Evolutionary conservation across 2,797 vertebrate genomes (phyloP).

Genomic region (Pristis pectinata): DNA sequence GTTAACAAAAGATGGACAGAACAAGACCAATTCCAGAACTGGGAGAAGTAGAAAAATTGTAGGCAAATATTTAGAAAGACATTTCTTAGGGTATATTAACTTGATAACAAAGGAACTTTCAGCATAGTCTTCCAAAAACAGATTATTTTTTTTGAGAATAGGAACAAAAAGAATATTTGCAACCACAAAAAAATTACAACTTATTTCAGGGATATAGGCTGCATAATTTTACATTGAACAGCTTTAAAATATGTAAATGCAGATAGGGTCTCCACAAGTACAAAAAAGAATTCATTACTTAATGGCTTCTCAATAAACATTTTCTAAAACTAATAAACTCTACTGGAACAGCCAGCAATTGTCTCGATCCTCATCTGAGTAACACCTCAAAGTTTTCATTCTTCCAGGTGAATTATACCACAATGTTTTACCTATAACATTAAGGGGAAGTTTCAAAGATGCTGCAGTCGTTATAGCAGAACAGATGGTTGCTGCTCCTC

Average conservation of each 20-base stretch:
- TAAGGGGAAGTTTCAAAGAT: conserved; percentile 77
- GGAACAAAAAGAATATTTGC: not conserved
- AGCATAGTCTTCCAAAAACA: not conserved
- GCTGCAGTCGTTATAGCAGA: conserved; percentile 83
- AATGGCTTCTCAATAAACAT: not conserved
- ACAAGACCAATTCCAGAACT: not conserved
- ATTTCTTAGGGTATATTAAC: not conserved
- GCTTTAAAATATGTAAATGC: not conserved
- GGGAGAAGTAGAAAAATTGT: not conserved
- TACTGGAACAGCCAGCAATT: not conserved
- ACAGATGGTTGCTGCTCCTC: conserved; percentile 86
- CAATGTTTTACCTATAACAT: conserved; percentile 73
- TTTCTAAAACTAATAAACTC: not conserved
- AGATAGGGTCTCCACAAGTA: not conserved
- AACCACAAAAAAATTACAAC: not conserved
- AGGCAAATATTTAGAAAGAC: not conserved
- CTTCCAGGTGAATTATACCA: not conserved
- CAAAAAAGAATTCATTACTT: not conserved
- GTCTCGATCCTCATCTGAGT: not conserved
- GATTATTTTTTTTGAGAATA: conserved; percentile 9
- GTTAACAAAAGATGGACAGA: not conserved
- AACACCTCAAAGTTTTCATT: not conserved
- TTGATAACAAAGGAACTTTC: not conserved
- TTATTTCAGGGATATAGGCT: not conserved
- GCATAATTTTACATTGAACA: not conserved